Evolutionary conservation across 1,140 invertebrate species (phyloP).

Genomic region (Anoplophora glabripennis): DNA sequence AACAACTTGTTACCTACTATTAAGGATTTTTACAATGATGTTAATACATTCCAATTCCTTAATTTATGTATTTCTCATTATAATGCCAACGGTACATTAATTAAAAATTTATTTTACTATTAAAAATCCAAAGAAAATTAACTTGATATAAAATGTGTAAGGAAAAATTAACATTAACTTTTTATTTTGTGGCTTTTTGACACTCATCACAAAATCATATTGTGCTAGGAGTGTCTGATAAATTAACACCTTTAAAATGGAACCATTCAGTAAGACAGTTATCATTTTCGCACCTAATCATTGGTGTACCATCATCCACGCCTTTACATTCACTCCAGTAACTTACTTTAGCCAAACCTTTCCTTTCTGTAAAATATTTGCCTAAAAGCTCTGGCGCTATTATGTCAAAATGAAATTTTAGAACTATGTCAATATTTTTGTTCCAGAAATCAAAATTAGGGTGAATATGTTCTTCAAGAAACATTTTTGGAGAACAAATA

Average conservation of each 20-base stretch:
- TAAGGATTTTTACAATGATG: no score
- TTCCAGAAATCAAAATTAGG: slow-evolving; percentile 10
- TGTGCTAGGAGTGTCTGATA: no score
- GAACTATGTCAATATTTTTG: neutral
- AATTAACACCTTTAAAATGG: slow-evolving; percentile 9
- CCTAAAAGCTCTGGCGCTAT: slow-evolving; percentile 2
- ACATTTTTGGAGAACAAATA: slow-evolving; percentile 9
- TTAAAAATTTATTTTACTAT: no score
- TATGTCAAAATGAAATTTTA: slow-evolving; percentile 8
- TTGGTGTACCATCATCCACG: slow-evolving; percentile 8
- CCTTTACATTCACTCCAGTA: slow-evolving; percentile 6
- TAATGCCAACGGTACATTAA: no score
- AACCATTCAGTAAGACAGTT: slow-evolving; percentile 2
- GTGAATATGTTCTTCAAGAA: slow-evolving; percentile 7
- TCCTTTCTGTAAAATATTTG: slow-evolving; percentile 3
- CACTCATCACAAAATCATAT: no score
- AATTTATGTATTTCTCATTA: no score
- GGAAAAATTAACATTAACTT: no score
- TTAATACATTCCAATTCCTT: no score
- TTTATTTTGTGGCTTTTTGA: no score
- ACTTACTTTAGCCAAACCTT: neutral
- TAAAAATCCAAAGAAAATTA: no score
- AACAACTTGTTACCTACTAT: no score
- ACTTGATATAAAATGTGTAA: no score
- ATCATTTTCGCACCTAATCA: slow-evolving; percentile 9